These are phyloP conservation scores for Cyprinus carpio DNA, from an alignment of 2,113 vertebrate species.

Conservation along the genomic window DNA sequence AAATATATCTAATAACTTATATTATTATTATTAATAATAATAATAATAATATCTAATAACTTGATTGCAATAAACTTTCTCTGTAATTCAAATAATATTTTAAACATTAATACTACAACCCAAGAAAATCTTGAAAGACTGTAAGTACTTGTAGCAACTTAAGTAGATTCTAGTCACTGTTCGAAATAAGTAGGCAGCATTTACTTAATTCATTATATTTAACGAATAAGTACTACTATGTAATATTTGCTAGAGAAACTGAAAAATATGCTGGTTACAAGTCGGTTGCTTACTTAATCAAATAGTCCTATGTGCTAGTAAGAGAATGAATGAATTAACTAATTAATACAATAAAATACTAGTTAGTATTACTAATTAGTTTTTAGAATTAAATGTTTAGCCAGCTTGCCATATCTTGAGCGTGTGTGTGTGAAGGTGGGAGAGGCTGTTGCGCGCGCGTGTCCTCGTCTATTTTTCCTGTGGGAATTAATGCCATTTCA, in stretches of 20 bases:
- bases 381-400: neutral
- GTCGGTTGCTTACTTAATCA: neutral
- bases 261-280: neutral
- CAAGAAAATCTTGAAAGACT: neutral
- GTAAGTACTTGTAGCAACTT: no score
- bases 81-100: neutral
- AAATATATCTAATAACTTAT: neutral
- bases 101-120: neutral
- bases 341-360: no score
- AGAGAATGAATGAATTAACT: neutral
- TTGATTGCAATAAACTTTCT: neutral
- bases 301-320: neutral
- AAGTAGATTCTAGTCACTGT: neutral
- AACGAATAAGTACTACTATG: neutral
- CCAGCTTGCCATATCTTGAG: neutral
- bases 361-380: neutral
- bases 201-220: neutral
- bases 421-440: neutral
- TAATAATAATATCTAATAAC: neutral
- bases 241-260: neutral
- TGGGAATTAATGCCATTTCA: constrained; percentile 44
- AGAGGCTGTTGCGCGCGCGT: neutral
- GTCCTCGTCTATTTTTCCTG: constrained; percentile 44
- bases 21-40: no score
- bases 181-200: neutral